Conservation (phyloP, 2,113 vertebrate genomes). For the Cololabis saira region DNA sequence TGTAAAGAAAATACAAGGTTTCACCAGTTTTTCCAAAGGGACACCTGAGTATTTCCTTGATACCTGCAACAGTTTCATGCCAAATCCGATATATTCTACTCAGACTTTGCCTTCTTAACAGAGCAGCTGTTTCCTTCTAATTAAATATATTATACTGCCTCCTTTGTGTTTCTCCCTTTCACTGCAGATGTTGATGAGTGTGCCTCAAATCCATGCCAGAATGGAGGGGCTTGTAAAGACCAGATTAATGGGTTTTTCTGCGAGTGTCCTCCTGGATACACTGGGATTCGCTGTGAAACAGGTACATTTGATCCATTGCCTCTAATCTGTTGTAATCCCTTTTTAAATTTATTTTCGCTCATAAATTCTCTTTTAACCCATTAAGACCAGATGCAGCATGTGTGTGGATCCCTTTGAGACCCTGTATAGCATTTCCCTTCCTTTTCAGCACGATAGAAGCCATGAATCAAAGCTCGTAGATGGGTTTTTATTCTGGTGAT, state of each 20-base stretch:
- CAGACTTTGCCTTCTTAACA: conserved; percentile 24
- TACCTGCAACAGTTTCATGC: conserved; percentile 44
- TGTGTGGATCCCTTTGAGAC: not conserved
- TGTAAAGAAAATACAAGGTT: conserved; percentile 52
- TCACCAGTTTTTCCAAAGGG: conserved; percentile 44
- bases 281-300: conserved; percentile 79
- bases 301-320: conserved; percentile 59
- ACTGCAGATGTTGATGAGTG: conserved; percentile 83
- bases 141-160: conserved; percentile 53
- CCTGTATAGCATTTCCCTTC: not conserved
- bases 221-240: conserved; percentile 80
- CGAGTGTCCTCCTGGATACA: conserved; percentile 77
- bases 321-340: not conserved
- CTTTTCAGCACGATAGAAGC: not conserved
- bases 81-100: conserved; percentile 24
- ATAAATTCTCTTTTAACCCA: not conserved
- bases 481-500: no score
- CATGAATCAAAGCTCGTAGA: not conserved
- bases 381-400: not conserved
- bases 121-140: conserved; percentile 46
- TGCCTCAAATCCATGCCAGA: conserved; percentile 78
- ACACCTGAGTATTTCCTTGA: conserved; percentile 66
- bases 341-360: not conserved
- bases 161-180: conserved; percentile 46
- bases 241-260: conserved; percentile 76